Base-by-base conservation (phyloP, 2,797 vertebrate genomes). In the Betta splendens region DNA sequence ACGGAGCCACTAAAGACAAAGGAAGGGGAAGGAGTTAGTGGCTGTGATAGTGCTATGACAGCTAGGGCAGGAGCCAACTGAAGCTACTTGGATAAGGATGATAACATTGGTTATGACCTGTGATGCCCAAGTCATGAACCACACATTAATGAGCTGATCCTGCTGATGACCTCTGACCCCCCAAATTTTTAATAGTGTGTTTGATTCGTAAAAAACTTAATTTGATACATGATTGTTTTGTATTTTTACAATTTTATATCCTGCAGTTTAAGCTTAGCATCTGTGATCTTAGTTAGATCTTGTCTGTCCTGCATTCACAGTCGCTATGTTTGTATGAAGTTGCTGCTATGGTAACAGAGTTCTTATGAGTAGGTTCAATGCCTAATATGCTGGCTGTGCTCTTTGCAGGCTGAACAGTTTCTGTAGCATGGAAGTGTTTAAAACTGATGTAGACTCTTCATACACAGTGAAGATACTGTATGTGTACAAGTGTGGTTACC, bases 201-300 rank as follows among this genome's bases (percentile, higher is more conserved):
- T 42, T 66, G 13, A 45, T 61, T 66, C 64, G 36, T 67, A 49
- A 68, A n/a, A 48, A 21, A 56, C 31, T 55, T 67, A 9, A 52
- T 35, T 70, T 72, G 53, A 79, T 64, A 71, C 49, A 39, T 56
- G 16, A 55, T 69, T 38, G 67, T 75, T 82, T 79, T 82, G 70
- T 83, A 81, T 77, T 81, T 79, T 76, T 70, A 72, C 55, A 51
- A 55, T 79, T 82, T 84, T 80, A 55, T 82, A 85, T 51, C 35
- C 57, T 63, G 31, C 29, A 47, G 36, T 45, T 32, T 38, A 38
- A 38, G 36, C 21, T 64, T 53, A 42, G 54, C 44, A n/a, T 72
- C 29, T 51, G 50, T 67, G 46, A 46, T 31, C 1, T 32, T 59
- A 11, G 26, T 43, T 42, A n/a, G n/a, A n/a, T 37, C 22, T 40